Base-by-base conservation (phyloP, 2,797 vertebrate genomes). In the Anguilla obscura region DNA sequence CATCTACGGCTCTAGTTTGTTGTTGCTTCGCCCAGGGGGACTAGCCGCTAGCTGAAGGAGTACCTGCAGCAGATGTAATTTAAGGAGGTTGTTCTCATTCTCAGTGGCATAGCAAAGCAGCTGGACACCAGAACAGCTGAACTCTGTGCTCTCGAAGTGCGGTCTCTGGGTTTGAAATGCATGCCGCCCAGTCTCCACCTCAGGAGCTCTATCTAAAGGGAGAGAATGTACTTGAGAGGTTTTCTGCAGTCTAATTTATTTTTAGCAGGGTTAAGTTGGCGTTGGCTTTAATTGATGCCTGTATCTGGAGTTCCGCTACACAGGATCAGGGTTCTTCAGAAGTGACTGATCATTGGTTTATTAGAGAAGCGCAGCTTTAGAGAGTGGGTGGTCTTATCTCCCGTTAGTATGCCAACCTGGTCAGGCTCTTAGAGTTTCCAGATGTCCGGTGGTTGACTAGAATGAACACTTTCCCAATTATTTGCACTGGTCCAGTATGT, bases 1-100 rank as follows among this genome's bases (percentile, higher is more conserved):
- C 79, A 56, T 58, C 84, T 54, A 10, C 80, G 58, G 52, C 92
- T 18, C 93, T 91, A 90, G 90, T 95, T 94, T 91, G 89, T 86
- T 88, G 18, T 85, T 86, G 82, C 18, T 69, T 90, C 88, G 54
- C 90, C 84, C 91, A 85, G 89, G 86, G 87, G 90, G 88, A 30
- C 14, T 16, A 16, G 56, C 14, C 16, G 14, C 88, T 91, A 87
- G 48, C 89, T 36, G 10, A 88, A 27, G 90, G 83, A 85, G 33
- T 87, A 87, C 89, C 52, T 90, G 89, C 86, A 91, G 87, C 92
- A 85, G 87, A 89, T 56, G 88, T 71, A 69, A 4, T 86, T 91
- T 84, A 88, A 88, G 89, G 87, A 89, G 89, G 54, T 87, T 66
- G 45, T 33, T 14, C 69, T 74, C 63, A 74, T 30, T n/a, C 69